A percentile compares a stretch with the other conserved stretches of the same genome.
phyloP scores from a whole-genome alignment of 2,113 vertebrate species.

The Budorcas taxicolor region DNA sequence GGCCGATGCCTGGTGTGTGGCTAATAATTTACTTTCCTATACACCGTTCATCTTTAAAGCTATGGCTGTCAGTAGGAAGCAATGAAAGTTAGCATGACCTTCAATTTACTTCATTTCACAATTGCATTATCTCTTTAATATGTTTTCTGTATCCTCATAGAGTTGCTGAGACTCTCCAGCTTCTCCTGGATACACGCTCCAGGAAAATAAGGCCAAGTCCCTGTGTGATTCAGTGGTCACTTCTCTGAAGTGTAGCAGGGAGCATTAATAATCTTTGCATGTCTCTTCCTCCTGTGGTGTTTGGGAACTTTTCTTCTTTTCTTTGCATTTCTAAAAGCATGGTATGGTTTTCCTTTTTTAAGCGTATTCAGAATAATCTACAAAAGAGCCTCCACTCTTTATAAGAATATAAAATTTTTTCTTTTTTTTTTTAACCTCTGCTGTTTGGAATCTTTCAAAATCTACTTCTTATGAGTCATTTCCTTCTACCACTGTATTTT shows the following conservation, averaged over 20 bases:
- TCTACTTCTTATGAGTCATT: neutral
- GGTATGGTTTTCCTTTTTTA: neutral
- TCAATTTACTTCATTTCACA: neutral
- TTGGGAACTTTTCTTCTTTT: neutral
- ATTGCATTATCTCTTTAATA: neutral
- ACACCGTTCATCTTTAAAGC: neutral
- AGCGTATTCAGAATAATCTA: neutral
- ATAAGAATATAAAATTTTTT: neutral
- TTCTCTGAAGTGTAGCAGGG: neutral
- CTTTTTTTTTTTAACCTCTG: neutral
- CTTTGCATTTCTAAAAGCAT: conserved; percentile 1
- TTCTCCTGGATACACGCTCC: neutral
- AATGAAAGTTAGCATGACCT: neutral
- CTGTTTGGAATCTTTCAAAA: neutral
- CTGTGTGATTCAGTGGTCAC: neutral
- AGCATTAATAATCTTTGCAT: neutral
- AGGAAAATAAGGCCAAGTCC: neutral
- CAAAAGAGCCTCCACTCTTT: neutral
- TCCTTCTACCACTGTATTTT: neutral
- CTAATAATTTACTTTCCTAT: neutral
- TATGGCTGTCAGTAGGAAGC: neutral
- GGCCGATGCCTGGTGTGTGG: neutral
- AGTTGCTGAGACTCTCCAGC: neutral
- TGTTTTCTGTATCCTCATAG: neutral
- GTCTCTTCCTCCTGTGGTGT: neutral